Evolutionary conservation across 1,140 invertebrate species (phyloP).

Genomic region (Aricia agestis): DNA sequence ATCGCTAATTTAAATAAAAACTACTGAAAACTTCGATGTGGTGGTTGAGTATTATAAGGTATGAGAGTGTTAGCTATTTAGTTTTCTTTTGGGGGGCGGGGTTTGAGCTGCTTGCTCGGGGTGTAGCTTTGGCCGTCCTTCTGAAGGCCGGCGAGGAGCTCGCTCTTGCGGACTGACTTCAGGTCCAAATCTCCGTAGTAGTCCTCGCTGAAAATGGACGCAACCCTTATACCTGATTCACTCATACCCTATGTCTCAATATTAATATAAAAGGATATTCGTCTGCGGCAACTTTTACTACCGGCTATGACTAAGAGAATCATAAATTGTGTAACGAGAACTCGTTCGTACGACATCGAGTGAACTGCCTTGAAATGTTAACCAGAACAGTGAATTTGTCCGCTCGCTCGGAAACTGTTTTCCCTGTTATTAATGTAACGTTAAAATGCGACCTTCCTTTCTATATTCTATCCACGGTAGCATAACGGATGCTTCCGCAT

Average conservation of each 20-base stretch:
- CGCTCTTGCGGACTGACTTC: slow-evolving; percentile 94
- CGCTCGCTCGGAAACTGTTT: slow-evolving; percentile 50
- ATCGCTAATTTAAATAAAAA: slow-evolving; percentile 37
- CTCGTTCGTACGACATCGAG: slow-evolving; percentile 50
- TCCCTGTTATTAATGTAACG: slow-evolving; percentile 28
- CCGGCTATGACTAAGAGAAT: slow-evolving; percentile 43
- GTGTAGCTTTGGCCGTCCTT: slow-evolving; percentile 75
- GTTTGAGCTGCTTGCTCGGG: slow-evolving; percentile 77
- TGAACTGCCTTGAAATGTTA: slow-evolving; percentile 68
- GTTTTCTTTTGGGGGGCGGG: slow-evolving; percentile 73
- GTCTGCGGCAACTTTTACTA: slow-evolving; percentile 65
- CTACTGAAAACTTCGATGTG: slow-evolving; percentile 30
- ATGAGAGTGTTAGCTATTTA: slow-evolving; percentile 48
- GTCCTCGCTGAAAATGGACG: slow-evolving; percentile 87
- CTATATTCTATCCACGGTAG: slow-evolving; percentile 4
- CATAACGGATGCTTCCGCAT: slow-evolving; percentile 8
- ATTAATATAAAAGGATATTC: slow-evolving; percentile 51
- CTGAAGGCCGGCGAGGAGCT: slow-evolving; percentile 87
- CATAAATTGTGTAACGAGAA: slow-evolving; percentile 67
- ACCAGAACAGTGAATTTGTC: slow-evolving; percentile 52
- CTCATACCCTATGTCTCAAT: slow-evolving; percentile 37
- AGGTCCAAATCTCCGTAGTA: slow-evolving; percentile 96
- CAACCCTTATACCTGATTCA: slow-evolving; percentile 66
- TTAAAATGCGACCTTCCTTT: slow-evolving; percentile 30
- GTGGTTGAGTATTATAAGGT: slow-evolving; percentile 64